A percentile compares a stretch with the other conserved stretches of the same genome.
Conservation (phyloP, 2,113 vertebrate species). For the Pterocles burchelli region DNA sequence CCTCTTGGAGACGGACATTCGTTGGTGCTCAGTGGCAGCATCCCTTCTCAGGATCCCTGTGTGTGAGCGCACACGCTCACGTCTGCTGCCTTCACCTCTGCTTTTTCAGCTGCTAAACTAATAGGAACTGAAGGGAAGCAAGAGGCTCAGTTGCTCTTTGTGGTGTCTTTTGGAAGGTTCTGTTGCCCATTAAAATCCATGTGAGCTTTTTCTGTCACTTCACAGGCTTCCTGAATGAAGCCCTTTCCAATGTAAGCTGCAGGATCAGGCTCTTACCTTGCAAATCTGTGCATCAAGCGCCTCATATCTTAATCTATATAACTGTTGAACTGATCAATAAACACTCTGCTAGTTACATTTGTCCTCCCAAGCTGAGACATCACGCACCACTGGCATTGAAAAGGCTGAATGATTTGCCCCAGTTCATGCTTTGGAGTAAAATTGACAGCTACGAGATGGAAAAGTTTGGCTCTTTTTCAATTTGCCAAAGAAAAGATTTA, state of each 20-base stretch:
- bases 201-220: not conserved
- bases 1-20: not conserved
- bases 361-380: constrained; percentile 1
- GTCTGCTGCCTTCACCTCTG: not conserved
- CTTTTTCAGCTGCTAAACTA: not conserved
- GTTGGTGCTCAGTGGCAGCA: not conserved
- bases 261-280: not conserved
- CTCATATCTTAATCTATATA: not conserved
- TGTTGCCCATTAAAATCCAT: not conserved
- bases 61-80: not conserved
- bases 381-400: constrained; percentile 13
- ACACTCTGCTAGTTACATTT: not conserved
- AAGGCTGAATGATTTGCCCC: constrained; percentile 27
- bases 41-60: not conserved
- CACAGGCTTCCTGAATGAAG: not conserved
- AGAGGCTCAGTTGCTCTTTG: not conserved
- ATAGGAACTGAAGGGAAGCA: not conserved
- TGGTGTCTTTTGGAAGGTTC: not conserved
- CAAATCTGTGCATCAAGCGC: not conserved
- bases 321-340: constrained; percentile 3
- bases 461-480: not conserved
- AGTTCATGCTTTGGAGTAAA: constrained; percentile 41
- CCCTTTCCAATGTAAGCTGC: not conserved
- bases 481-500: constrained; percentile 37
- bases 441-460: constrained; percentile 42